Percentiles rank a stretch among this genome's conserved stretches.
phyloP scores from a whole-genome alignment of 2,797 vertebrate genomes.

The Sebastes baramenuke region DNA sequence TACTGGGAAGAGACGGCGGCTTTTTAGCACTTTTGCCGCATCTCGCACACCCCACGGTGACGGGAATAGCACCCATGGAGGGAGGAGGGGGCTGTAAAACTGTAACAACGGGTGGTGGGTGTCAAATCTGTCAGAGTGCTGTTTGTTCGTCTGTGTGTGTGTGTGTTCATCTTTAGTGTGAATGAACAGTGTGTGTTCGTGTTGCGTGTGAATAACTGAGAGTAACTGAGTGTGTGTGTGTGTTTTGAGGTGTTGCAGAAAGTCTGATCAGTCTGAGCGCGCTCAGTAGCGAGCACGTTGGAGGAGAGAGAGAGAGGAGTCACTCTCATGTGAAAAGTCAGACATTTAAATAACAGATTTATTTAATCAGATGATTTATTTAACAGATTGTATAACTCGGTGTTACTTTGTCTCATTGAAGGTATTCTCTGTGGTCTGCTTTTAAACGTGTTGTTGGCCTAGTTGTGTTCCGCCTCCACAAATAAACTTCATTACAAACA shows the following conservation, averaged over 20 bases:
- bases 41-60: slow-evolving; percentile 58
- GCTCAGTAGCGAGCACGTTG: slow-evolving; percentile 4
- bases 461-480: background rate
- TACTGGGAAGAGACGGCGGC: slow-evolving; percentile 49
- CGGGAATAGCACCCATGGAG: slow-evolving; percentile 57
- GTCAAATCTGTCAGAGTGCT: slow-evolving; percentile 62
- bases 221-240: background rate
- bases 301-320: slow-evolving; percentile 13
- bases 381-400: background rate
- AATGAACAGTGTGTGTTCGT: background rate
- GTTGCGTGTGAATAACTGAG: slow-evolving; percentile 45
- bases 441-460: background rate
- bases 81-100: slow-evolving; percentile 50
- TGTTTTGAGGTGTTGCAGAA: slow-evolving; percentile 27
- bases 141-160: slow-evolving; percentile 19
- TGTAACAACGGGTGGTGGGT: slow-evolving; percentile 59
- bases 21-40: slow-evolving; percentile 60
- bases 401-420: background rate
- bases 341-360: background rate
- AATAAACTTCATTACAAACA: background rate
- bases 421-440: background rate
- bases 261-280: slow-evolving; percentile 12
- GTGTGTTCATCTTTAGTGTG: background rate
- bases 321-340: slow-evolving; percentile 17
- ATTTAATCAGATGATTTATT: slow-evolving; percentile 6